These are phyloP conservation scores for Drosophila ezoana DNA, from an alignment of 2,888 invertebrate species.

Conservation along the genomic window DNA sequence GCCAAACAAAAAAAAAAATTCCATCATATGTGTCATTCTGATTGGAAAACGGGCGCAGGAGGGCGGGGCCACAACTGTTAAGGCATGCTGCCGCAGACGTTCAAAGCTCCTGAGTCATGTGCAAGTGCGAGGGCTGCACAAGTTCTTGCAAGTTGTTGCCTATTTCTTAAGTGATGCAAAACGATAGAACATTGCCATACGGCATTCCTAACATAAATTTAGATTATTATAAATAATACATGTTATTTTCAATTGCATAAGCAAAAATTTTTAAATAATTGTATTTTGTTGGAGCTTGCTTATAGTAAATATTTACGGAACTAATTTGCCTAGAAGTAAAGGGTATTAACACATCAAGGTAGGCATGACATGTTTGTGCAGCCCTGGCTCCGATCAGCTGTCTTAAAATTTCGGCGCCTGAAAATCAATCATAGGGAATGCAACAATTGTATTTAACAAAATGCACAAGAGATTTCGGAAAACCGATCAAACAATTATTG, in stretches of 20 bases:
- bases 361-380: background rate
- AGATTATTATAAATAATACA: no score
- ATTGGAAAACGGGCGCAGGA: slow-evolving; percentile 12
- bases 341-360: background rate
- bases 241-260: no score
- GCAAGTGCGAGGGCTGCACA: slow-evolving; percentile 34
- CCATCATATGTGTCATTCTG: slow-evolving; percentile 33
- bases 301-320: no score
- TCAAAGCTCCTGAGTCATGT: slow-evolving; percentile 40
- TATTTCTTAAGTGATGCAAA: no score
- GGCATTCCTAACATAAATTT: no score
- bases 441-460: slow-evolving; percentile 1
- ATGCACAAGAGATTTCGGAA: slow-evolving; percentile 42
- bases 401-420: slow-evolving; percentile 33
- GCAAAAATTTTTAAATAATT: no score
- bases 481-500: background rate
- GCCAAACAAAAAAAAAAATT: slow-evolving; percentile 75
- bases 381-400: slow-evolving; percentile 49
- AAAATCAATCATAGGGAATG: background rate
- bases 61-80: slow-evolving; percentile 5
- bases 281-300: no score
- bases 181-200: no score
- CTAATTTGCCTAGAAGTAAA: background rate
- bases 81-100: slow-evolving; percentile 12
- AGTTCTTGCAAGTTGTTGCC: background rate